Evolutionary conservation across 2,888 invertebrate genomes (phyloP).

Genomic region (Plemyria rubiginata): DNA sequence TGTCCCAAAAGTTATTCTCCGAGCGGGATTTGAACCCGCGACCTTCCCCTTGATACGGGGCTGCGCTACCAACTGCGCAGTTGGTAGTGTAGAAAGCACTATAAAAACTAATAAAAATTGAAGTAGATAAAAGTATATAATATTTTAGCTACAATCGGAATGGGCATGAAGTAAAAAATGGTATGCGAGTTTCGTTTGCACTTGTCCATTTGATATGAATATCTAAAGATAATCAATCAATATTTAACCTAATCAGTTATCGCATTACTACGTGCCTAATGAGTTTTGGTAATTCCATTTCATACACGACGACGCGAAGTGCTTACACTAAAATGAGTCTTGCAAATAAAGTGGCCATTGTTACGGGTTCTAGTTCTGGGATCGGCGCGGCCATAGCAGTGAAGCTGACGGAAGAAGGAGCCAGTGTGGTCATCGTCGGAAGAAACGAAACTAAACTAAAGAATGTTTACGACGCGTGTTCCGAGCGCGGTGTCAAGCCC

Average conservation of each 20-base stretch:
- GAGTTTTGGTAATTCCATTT: conserved; percentile 1
- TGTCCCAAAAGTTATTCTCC: no score
- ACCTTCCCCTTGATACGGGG: no score
- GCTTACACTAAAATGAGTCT: conserved; percentile 48
- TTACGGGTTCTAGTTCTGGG: conserved; percentile 59
- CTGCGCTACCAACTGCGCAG: no score
- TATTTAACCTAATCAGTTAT: not conserved
- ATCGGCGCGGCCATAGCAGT: conserved; percentile 58
- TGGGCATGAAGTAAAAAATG: no score
- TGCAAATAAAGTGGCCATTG: conserved; percentile 54
- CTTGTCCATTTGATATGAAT: not conserved
- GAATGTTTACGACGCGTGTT: conserved; percentile 31
- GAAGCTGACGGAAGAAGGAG: conserved; percentile 41
- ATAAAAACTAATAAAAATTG: no score
- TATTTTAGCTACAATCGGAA: no score
- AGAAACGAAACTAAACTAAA: conserved; percentile 45
- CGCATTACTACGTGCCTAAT: not conserved
- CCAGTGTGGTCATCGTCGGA: conserved; percentile 41
- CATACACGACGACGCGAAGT: not conserved
- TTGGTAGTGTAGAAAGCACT: no score
- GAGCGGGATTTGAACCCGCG: no score
- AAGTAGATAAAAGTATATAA: no score
- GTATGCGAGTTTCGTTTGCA: not conserved
- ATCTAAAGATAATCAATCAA: not conserved
- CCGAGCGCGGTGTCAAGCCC: conserved; percentile 36